phyloP scores from a whole-genome alignment of 2,888 invertebrate genomes.

The Cheilosia vulpina region DNA sequence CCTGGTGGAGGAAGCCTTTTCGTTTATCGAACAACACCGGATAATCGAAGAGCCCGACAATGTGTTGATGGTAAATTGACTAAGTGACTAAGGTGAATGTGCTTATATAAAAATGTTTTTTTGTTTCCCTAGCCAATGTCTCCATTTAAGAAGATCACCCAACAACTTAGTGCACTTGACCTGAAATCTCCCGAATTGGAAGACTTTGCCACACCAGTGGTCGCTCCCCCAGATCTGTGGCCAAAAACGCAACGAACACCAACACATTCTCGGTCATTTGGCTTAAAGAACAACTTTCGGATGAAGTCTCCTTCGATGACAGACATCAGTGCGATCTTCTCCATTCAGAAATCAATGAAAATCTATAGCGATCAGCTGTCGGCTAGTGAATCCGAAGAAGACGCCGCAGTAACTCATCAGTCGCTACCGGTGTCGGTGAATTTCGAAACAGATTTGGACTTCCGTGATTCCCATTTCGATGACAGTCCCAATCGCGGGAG shows the following conservation, averaged over 20 bases:
- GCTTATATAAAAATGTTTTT: background rate
- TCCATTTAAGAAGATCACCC: conserved; percentile 90
- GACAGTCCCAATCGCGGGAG: conserved; percentile 46
- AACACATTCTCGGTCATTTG: conserved; percentile 76
- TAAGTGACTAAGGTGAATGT: too few species aligned
- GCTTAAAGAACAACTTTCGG: conserved; percentile 81
- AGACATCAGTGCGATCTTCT: conserved; percentile 82
- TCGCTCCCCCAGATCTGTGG: conserved; percentile 88
- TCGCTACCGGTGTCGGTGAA: conserved; percentile 78
- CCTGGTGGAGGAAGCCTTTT: conserved; percentile 93
- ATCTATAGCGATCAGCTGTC: conserved; percentile 81
- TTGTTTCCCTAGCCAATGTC: conserved; percentile 85
- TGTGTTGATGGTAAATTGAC: conserved; percentile 79
- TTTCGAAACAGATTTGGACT: conserved; percentile 76
- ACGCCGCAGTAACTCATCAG: conserved; percentile 78
- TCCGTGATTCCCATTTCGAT: conserved; percentile 78
- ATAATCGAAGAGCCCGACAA: conserved; percentile 84
- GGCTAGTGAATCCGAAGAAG: conserved; percentile 62
- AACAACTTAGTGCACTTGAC: conserved; percentile 89
- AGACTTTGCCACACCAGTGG: conserved; percentile 88
- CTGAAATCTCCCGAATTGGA: conserved; percentile 89
- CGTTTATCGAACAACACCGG: conserved; percentile 90
- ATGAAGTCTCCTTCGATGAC: conserved; percentile 79
- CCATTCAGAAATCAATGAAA: conserved; percentile 81
- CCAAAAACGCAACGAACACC: conserved; percentile 82